phyloP scores from a whole-genome alignment of 64 coral and sea anemone species.

The Stylophora pistillata region DNA sequence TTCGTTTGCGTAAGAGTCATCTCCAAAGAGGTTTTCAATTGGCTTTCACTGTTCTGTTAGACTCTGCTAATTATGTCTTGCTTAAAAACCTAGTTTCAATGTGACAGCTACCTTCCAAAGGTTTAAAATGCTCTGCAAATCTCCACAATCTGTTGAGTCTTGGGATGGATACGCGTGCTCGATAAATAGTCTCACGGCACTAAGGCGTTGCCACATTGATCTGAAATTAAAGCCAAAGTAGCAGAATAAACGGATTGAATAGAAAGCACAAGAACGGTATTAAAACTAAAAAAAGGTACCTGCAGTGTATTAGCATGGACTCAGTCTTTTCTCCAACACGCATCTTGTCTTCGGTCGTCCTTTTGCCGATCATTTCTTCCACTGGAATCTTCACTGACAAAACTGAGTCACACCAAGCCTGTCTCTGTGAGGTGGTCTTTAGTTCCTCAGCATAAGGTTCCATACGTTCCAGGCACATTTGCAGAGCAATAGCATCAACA shows the following conservation, averaged over 20 bases:
- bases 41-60: no score
- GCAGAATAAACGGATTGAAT: no score
- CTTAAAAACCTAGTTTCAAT: no score
- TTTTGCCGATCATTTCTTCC: slow-evolving; percentile 49
- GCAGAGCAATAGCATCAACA: slow-evolving; percentile 57
- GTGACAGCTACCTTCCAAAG: slow-evolving; percentile 47
- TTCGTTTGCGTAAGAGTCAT: no score
- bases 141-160: not conserved
- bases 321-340: slow-evolving; percentile 13
- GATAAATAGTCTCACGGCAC: slow-evolving; percentile 20
- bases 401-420: slow-evolving; percentile 59
- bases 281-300: not conserved
- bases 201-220: slow-evolving; percentile 11
- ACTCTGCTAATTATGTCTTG: no score
- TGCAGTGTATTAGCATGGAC: slow-evolving; percentile 33
- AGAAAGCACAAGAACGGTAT: no score
- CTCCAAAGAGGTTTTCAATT: no score
- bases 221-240: not conserved
- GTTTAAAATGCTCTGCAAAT: slow-evolving; percentile 9
- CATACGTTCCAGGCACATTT: slow-evolving; percentile 42
- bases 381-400: slow-evolving; percentile 39
- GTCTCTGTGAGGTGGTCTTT: slow-evolving; percentile 6
- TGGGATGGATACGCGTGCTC: slow-evolving; percentile 7
- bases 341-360: not conserved
- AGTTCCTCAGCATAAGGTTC: slow-evolving; percentile 21